Percentiles rank a stretch among this genome's conserved stretches.
These are phyloP conservation scores for Gadus chalcogrammus DNA, from an alignment of 2,113 vertebrate genomes.

Conservation along the genomic window DNA sequence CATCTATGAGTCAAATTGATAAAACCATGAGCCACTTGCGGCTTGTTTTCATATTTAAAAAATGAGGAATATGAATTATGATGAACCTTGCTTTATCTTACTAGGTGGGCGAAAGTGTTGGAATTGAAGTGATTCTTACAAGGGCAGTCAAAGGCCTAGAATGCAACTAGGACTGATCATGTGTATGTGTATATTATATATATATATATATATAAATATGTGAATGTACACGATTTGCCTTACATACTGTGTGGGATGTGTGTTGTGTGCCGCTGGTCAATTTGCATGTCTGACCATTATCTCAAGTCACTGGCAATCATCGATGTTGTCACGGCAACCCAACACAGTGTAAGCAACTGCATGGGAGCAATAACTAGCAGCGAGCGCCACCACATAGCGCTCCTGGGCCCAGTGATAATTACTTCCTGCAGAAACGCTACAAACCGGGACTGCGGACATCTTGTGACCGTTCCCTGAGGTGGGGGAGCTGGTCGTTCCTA, in stretches of 20 bases:
- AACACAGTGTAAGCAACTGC: background rate
- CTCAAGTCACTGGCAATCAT: background rate
- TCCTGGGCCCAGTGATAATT: background rate
- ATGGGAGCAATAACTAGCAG: background rate
- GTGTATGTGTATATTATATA: background rate
- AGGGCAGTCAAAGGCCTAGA: too few relatives aligned
- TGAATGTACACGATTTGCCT: too few relatives aligned
- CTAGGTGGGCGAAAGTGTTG: background rate
- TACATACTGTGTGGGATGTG: background rate
- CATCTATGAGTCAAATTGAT: too few relatives aligned
- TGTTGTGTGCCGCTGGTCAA: background rate
- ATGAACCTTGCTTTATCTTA: too few relatives aligned
- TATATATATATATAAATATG: background rate
- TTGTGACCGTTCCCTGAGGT: too few relatives aligned
- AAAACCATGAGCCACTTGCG: too few relatives aligned
- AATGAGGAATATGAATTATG: too few relatives aligned
- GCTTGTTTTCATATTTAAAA: too few relatives aligned
- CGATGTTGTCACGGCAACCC: conserved; percentile 4
- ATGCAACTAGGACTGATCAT: too few relatives aligned
- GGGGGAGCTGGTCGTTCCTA: too few relatives aligned
- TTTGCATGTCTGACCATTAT: background rate
- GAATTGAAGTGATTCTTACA: too few relatives aligned
- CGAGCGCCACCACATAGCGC: background rate
- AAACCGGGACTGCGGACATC: too few relatives aligned
- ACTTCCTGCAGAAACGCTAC: background rate